A percentile compares a stretch with the other conserved stretches of the same genome.
Conservation (phyloP, 2,797 vertebrate species). For the Xerus rutilus region DNA sequence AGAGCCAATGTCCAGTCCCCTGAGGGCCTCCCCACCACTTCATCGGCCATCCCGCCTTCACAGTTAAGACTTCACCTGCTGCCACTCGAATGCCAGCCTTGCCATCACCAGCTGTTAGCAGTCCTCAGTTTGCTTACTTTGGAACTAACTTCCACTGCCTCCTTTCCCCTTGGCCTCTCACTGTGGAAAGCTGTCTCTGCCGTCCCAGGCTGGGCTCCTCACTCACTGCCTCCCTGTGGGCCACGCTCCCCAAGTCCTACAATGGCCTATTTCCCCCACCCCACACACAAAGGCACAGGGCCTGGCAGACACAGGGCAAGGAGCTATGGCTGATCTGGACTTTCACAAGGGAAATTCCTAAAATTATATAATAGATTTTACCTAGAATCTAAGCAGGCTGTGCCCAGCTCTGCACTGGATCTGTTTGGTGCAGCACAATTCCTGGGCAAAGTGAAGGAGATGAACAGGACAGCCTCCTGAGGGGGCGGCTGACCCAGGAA, state of each 20-base stretch:
- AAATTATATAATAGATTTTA: neutral
- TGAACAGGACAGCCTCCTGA: neutral
- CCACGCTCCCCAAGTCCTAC: neutral
- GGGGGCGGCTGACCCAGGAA: neutral
- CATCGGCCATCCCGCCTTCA: neutral
- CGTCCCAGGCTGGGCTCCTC: neutral
- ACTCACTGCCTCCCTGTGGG: neutral
- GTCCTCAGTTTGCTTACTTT: neutral
- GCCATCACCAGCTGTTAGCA: neutral
- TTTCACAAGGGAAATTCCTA: neutral
- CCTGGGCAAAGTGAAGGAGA: neutral
- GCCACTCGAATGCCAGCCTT: neutral
- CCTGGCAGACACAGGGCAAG: neutral
- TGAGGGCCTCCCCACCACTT: neutral
- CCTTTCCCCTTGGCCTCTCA: neutral
- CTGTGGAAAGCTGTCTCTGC: neutral
- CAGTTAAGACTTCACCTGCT: neutral
- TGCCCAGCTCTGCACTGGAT: neutral
- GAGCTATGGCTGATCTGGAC: neutral
- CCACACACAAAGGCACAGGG: neutral
- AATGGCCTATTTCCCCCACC: accelerated
- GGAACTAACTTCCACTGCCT: neutral
- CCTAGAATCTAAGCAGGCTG: neutral
- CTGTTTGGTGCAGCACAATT: accelerated
- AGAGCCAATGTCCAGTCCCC: accelerated